These are phyloP conservation scores for Styela plicata DNA, from an alignment of 23 tunicate species.

Conservation along the genomic window DNA sequence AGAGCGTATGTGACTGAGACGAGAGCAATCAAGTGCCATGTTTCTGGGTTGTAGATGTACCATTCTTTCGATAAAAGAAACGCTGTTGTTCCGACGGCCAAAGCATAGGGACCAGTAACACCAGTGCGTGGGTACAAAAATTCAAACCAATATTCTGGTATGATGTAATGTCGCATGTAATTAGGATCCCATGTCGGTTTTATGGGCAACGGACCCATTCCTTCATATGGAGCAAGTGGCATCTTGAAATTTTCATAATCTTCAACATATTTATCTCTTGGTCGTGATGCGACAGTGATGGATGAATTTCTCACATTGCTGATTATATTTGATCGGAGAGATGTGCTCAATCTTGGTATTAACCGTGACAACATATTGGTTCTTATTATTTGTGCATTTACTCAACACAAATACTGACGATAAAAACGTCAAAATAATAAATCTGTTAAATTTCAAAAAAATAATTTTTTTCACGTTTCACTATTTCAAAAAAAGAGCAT, in stretches of 20 bases:
- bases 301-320: background rate
- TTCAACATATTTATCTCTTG: constrained; percentile 19
- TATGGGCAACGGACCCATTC: constrained; percentile 95
- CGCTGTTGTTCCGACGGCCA: constrained; percentile 38
- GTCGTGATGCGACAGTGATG: constrained; percentile 14
- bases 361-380: constrained; percentile 3
- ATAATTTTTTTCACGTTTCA: too few species aligned
- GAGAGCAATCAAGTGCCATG: constrained; percentile 23
- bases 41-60: constrained; percentile 49
- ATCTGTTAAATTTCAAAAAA: too few species aligned
- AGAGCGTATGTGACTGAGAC: background rate
- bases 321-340: constrained; percentile 18
- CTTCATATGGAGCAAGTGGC: constrained; percentile 95
- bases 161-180: constrained; percentile 45
- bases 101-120: constrained; percentile 63
- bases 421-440: too few species aligned
- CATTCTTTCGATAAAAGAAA: constrained; percentile 74
- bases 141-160: constrained; percentile 88
- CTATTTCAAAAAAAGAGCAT: too few species aligned
- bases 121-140: constrained; percentile 82
- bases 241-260: constrained; percentile 91
- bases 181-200: constrained; percentile 64
- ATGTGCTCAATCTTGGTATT: background rate
- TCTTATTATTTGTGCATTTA: background rate
- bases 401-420: background rate